Evolutionary conservation across 2,797 vertebrate species (phyloP).

Genomic region (Miopithecus talapoin): DNA sequence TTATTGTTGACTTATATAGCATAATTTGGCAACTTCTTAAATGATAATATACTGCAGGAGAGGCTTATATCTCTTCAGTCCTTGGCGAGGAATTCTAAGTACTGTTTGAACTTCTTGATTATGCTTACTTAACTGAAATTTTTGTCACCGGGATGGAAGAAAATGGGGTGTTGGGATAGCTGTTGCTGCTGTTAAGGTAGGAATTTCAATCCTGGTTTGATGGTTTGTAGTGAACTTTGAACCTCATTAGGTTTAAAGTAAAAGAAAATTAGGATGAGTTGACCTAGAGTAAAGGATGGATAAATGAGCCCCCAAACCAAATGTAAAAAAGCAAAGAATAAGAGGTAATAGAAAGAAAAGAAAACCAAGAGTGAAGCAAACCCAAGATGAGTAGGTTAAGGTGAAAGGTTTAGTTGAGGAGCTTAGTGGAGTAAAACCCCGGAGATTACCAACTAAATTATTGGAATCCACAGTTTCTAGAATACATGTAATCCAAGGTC

Average conservation of each 20-base stretch:
- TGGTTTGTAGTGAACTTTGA: neutral
- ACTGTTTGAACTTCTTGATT: neutral
- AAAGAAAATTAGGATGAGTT: neutral
- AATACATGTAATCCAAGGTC: neutral
- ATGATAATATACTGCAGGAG: neutral
- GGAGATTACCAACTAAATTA: neutral
- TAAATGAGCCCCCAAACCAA: neutral
- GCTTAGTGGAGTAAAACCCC: neutral
- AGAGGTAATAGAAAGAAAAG: neutral
- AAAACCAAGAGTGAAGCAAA: neutral
- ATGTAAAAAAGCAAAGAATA: neutral
- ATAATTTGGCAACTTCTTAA: conserved; percentile 9
- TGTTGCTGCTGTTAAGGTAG: neutral
- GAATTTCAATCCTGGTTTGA: neutral
- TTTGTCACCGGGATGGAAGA: neutral
- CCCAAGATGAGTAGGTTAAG: neutral
- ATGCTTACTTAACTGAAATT: neutral
- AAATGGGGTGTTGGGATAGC: neutral
- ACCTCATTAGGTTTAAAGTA: neutral
- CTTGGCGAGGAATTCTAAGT: neutral
- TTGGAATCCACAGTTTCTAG: neutral
- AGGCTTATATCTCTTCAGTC: neutral
- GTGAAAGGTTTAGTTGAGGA: neutral
- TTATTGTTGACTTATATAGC: neutral
- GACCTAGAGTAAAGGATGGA: neutral